Conservation (phyloP, 2,888 invertebrate genomes). For the Pammene aurita region DNA sequence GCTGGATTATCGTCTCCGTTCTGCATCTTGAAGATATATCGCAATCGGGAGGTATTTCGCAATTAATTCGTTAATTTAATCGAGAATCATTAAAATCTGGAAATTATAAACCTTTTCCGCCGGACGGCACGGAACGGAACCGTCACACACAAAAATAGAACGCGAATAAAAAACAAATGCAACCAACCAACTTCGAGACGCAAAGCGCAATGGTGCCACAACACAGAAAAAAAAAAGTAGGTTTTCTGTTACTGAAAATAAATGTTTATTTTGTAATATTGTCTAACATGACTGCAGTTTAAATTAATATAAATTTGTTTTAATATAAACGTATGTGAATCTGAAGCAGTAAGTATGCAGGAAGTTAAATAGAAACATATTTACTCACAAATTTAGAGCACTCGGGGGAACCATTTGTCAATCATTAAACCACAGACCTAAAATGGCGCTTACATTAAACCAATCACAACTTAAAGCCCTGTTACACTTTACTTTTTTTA, state of each 20-base stretch:
- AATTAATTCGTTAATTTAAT: constrained; percentile 63
- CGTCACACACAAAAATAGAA: constrained; percentile 84
- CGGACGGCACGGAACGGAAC: constrained; percentile 78
- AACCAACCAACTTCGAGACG: constrained; percentile 61
- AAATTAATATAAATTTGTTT: not conserved
- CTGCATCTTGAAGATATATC: constrained; percentile 72
- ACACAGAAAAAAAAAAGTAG: constrained; percentile 41
- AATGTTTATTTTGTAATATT: constrained; percentile 4
- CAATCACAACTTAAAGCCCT: no score
- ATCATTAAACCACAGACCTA: no score
- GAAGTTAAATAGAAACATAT: no score
- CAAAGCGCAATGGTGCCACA: constrained; percentile 49
- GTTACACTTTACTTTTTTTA: no score
- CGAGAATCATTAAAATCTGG: constrained; percentile 71
- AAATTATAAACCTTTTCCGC: constrained; percentile 69
- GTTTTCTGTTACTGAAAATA: constrained; percentile 41
- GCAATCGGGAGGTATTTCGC: constrained; percentile 69
- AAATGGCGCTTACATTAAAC: no score
- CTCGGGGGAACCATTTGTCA: no score
- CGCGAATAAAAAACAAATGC: constrained; percentile 80
- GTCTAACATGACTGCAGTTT: not conserved
- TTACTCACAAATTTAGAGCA: no score
- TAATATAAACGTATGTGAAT: no score
- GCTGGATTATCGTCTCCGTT: constrained; percentile 76
- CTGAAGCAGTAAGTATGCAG: no score